Conservation (phyloP, 2,888 invertebrate genomes). For the Drosophila dives region DNA sequence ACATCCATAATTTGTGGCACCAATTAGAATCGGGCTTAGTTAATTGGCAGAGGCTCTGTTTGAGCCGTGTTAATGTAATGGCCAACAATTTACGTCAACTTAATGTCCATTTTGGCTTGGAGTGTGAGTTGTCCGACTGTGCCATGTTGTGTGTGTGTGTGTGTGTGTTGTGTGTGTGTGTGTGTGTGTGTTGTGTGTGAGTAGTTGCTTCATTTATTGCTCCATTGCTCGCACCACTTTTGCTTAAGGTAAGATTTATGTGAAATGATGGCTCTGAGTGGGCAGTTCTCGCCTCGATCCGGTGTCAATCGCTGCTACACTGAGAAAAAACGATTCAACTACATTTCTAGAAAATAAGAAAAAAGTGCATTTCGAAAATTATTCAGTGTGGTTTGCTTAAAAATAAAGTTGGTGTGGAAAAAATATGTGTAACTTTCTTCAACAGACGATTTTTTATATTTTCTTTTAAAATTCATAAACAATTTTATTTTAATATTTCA, state of each 20-base stretch:
- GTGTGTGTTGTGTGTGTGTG: slow-evolving; percentile 14
- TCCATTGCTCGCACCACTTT: slow-evolving; percentile 64
- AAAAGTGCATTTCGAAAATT: neutral
- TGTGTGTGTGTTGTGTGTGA: slow-evolving; percentile 14
- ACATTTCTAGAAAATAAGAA: neutral
- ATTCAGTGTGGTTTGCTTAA: neutral
- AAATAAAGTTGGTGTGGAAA: neutral
- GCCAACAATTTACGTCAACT: slow-evolving; percentile 83
- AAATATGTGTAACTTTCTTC: neutral
- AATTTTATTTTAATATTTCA: neutral
- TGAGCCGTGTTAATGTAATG: slow-evolving; percentile 81
- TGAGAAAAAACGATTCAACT: neutral
- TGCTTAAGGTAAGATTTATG: slow-evolving; percentile 76
- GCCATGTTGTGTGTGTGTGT: slow-evolving; percentile 9
- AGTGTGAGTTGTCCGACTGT: slow-evolving; percentile 22
- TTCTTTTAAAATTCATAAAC: neutral
- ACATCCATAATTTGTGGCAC: slow-evolving; percentile 32
- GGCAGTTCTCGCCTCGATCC: slow-evolving; percentile 1
- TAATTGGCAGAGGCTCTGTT: slow-evolving; percentile 49
- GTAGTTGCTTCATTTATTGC: slow-evolving; percentile 63
- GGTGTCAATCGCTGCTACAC: slow-evolving; percentile 31
- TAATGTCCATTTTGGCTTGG: slow-evolving; percentile 68
- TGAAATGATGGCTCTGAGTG: slow-evolving; percentile 28
- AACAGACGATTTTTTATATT: neutral
- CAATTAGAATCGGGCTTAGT: slow-evolving; percentile 63